phyloP scores from a whole-genome alignment of 2,888 invertebrate species.

The Ophonus ardosiacus region DNA sequence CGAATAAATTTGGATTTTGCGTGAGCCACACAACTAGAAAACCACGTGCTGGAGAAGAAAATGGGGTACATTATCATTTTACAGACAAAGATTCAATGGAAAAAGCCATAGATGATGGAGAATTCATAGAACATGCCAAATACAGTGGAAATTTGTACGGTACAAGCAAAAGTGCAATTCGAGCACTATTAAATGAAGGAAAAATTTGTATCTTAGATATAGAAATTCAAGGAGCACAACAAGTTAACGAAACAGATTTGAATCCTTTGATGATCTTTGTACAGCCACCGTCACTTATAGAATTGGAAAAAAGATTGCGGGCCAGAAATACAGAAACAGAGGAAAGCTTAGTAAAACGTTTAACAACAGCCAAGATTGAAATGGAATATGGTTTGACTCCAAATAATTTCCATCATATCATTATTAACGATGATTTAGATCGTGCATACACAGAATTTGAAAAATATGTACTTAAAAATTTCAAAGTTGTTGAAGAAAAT shows the following conservation, averaged over 20 bases:
- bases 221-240: constrained; percentile 96
- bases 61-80: constrained; percentile 93
- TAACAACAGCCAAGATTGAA: constrained; percentile 88
- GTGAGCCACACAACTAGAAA: constrained; percentile 94
- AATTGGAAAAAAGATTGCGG: constrained; percentile 85
- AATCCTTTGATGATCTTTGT: constrained; percentile 93
- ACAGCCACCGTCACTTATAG: constrained; percentile 92
- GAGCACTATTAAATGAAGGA: constrained; percentile 31
- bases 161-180: constrained; percentile 78
- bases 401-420: constrained; percentile 89
- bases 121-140: constrained; percentile 94
- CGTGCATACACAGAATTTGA: constrained; percentile 87
- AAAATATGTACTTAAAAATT: constrained; percentile 81
- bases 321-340: constrained; percentile 94
- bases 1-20: constrained; percentile 94
- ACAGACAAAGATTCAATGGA: constrained; percentile 88
- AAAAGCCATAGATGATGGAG: constrained; percentile 84
- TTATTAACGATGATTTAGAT: constrained; percentile 90
- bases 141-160: constrained; percentile 98
- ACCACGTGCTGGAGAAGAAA: constrained; percentile 86
- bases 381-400: constrained; percentile 86
- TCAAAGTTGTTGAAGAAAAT: constrained; percentile 70
- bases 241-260: constrained; percentile 88
- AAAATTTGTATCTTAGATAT: constrained; percentile 94
- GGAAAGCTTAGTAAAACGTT: constrained; percentile 87